A percentile compares a stretch with the other conserved stretches of the same genome.
Conservation (phyloP, 1,140 invertebrate genomes). For the Aphelenchoides avenae region DNA sequence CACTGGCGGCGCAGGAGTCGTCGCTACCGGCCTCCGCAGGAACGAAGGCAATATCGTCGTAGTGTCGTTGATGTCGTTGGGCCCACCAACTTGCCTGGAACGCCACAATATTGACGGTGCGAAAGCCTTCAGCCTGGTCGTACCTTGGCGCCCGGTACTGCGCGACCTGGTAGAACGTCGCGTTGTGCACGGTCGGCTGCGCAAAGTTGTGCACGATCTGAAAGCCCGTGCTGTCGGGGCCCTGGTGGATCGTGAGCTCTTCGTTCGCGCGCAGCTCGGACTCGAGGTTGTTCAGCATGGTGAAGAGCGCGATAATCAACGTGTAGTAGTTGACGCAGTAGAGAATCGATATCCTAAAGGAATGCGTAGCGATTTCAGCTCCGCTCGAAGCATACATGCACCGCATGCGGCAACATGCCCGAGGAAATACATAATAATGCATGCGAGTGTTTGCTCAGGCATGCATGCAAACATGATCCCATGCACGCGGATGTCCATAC, state of each 20-base stretch:
- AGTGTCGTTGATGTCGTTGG: slow-evolving; percentile 1
- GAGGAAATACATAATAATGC: too few relatives aligned
- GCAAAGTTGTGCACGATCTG: slow-evolving; percentile 13
- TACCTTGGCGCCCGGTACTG: slow-evolving; percentile 11
- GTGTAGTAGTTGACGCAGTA: slow-evolving; percentile 92
- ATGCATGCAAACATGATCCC: too few relatives aligned
- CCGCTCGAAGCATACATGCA: too few relatives aligned
- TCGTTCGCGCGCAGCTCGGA: slow-evolving; percentile 54
- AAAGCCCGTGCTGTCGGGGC: slow-evolving; percentile 9
- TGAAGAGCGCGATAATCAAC: slow-evolving; percentile 87
- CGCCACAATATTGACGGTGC: too few relatives aligned
- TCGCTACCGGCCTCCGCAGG: too few relatives aligned
- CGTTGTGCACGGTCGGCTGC: slow-evolving; percentile 17
- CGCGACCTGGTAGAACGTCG: slow-evolving; percentile 25
- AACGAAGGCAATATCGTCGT: background rate
- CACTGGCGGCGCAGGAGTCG: background rate
- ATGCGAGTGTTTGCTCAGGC: too few relatives aligned
- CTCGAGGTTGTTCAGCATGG: slow-evolving; percentile 70
- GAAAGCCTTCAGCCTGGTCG: too few relatives aligned
- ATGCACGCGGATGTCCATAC: too few relatives aligned
- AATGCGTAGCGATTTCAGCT: too few relatives aligned
- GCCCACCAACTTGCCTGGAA: too few relatives aligned
- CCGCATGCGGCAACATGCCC: too few relatives aligned
- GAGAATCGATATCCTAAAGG: slow-evolving; percentile 83
- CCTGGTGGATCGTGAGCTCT: background rate